These are phyloP conservation scores for Allolobophora icterica DNA, from an alignment of 2,888 invertebrate species.

Conservation along the genomic window DNA sequence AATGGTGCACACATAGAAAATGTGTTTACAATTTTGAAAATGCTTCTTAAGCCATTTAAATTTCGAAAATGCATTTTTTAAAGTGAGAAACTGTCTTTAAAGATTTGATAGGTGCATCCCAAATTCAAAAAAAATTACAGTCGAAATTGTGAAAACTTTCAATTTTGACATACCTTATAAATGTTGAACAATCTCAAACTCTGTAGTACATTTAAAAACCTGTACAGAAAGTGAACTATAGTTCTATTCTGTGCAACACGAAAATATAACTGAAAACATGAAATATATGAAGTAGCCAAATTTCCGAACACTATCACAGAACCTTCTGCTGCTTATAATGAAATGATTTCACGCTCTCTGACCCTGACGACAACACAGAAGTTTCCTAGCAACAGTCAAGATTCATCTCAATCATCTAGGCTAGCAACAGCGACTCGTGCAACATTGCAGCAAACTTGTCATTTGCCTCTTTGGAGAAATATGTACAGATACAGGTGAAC, in stretches of 20 bases:
- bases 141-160: not conserved
- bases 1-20: not conserved
- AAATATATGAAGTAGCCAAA: not conserved
- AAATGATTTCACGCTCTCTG: constrained; percentile 11
- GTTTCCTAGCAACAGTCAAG: constrained; percentile 1
- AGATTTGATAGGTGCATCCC: not conserved
- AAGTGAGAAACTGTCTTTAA: too few species aligned
- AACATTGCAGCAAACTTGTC: not conserved
- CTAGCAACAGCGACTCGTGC: constrained; percentile 7
- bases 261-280: not conserved
- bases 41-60: too few species aligned
- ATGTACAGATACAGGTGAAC: not conserved
- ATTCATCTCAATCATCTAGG: not conserved
- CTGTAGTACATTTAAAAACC: not conserved
- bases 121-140: not conserved
- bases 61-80: too few species aligned
- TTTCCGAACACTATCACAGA: constrained; percentile 17
- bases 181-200: not conserved
- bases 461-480: not conserved
- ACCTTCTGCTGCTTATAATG: constrained; percentile 2
- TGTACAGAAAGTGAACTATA: not conserved
- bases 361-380: not conserved
- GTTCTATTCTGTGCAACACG: not conserved
- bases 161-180: not conserved
- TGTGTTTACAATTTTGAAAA: not conserved